Evolutionary conservation across 2,113 vertebrate genomes (phyloP), one percentile per base, ranked within the genome.

Genomic region (Synchiropus splendidus): DNA sequence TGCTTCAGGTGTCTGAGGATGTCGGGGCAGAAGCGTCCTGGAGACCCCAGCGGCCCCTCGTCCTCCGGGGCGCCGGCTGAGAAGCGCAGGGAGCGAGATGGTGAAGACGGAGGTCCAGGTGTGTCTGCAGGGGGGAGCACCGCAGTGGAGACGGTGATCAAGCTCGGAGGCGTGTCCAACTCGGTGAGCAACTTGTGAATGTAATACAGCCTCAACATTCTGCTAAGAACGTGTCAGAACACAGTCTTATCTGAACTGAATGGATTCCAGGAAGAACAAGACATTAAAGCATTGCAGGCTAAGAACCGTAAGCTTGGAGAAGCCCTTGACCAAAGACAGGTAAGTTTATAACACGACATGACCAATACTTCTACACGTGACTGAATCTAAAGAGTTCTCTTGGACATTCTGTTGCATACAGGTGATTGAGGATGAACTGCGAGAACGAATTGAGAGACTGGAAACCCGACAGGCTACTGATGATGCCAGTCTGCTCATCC

Each of bases 291-390:
- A n/a, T 81, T 98, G 8, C 91, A 92, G 73, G 67, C 86, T 12
- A 98, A 97, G 78, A 98, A 98, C 62, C 78, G 92, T 40, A 98
- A 98, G 50, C 70, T 97, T 2, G 92, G 91, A 0, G 94, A 96
- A 65, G 82, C 94, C 67, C 76, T 98, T 0, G 94, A 98, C 67
- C 92, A 92, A 50, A 84, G 94, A 85, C 84, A 86, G 82, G 85
- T 84, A 42, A n/a, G 14, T 11, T 3, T 1, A 27, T 27, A 5
- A 8, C 8, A 27, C 21, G 4, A 4, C 21, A 27, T 27, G 21
- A 27, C n/a, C n/a, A n/a, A n/a, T n/a, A n/a, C n/a, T n/a, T n/a
- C n/a, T n/a, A n/a, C n/a, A n/a, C n/a, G n/a, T n/a, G n/a, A n/a
- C n/a, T n/a, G n/a, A n/a, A 27, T 27, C 8, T 27, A 27, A 8